Base-by-base conservation (phyloP, 2,888 invertebrate species). In the Zele albiditarsus region DNA sequence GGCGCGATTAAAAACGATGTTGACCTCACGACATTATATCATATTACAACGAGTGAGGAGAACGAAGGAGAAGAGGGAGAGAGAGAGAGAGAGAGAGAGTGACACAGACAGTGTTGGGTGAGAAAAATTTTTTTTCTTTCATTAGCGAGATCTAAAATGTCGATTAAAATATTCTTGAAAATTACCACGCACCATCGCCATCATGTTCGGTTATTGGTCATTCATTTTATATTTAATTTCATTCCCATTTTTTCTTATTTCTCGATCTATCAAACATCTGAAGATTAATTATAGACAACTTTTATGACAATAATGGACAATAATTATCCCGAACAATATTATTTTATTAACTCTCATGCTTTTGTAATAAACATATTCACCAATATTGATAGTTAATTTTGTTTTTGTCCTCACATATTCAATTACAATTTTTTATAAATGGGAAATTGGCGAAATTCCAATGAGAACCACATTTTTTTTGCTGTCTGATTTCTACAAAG, bases 81-180 rank as follows among this genome's bases (percentile, higher is more conserved):
- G 31, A 31, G 27, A 20, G n/a, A n/a, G n/a, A n/a, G n/a, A 8
- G 62, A 23, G 23, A 3, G 27, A 62, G 27, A 62, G 31, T n/a
- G n/a, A n/a, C n/a, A n/a, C n/a, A 31, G 27, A 60, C 25, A 58
- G 10, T 60, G 49, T 53, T 16, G 38, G 10, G 38, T 38, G 38
- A 12, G 38, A 12, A 33, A 57, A 68, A 62, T 68, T 65, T 67
- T 71, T 8, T 8, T 8, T 12, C 38, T 38, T 12, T 12, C 12
- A 12, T 38, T 12, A 6, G 20, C n/a, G 28, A 69, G 66, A 69
- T 71, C 67, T 2, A 49, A 58, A 23, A 20, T 6, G 46, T 65
- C 33, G 66, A 63, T 71, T 69, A 65, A 73, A 74, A 16, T 63
- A n/a, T 63, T 71, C 28, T 71, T 28, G 27, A 38, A 67, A 67